Evolutionary conservation across 2,888 invertebrate genomes (phyloP), one percentile per base, ranked within the genome.

Genomic region (Torymus texanus): DNA sequence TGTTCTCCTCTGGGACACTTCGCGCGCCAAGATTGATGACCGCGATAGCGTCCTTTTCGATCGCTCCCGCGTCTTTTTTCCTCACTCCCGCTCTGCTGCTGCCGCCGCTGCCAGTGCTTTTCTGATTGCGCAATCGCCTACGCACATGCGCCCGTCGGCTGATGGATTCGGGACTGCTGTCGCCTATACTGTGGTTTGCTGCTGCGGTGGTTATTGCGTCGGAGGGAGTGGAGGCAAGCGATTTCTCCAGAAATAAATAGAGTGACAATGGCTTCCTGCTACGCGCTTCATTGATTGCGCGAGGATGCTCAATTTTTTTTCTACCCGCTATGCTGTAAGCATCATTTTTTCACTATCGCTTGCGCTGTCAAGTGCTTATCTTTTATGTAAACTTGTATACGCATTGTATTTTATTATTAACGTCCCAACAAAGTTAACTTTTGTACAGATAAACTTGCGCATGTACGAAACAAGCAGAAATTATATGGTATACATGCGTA

Each of bases 21-120:
- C 29, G 24, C 76, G 62, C 63, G 68, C 41, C 68, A 76, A 81
- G 87, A 88, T 88, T 85, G 86, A 88, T 88, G 84, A 84, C 67
- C 66, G 81, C 83, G 88, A 88, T 88, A 88, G 86, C 85, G 78
- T 18, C 63, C 29, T 62, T 18, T 61, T 24, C 51, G 16, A 29
- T 56, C 55, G n/a, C 66, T 12, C 50, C 16, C 41, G 66, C 65
- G 24, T 12, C 53, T 71, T 56, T 70, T 41, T 56, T 56, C 29
- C 21, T 13, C 61, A 21, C 18, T 58, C 29, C n/a, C 58, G 24
- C 51, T 5, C 10, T 8, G 41, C 41, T 41, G 16, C 53, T 66
- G 50, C 16, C 1, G 41, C 41, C 10, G 41, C 41, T 8, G 12
- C 61, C 2, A 29, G 21, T 24, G 14, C 16, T 66, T 66, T 72